Percentiles rank a stretch among this genome's conserved stretches.
Evolutionary conservation across 64 coral and sea anemone genomes (phyloP).

Genomic region (Trachythela sp.): DNA sequence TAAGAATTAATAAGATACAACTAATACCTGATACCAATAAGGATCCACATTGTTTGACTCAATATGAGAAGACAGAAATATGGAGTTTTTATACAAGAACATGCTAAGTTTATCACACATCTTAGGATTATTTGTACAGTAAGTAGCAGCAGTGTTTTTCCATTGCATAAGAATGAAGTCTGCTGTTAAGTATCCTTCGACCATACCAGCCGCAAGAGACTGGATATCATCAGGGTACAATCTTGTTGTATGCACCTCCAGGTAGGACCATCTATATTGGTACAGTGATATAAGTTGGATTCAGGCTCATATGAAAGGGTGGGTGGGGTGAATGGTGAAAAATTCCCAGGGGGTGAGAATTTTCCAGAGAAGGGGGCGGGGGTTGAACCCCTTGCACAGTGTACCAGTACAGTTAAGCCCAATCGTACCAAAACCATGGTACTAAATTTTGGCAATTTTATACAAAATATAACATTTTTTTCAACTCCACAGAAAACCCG

Average conservation of each 20-base stretch:
- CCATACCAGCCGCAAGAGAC: constrained; percentile 67
- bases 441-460: too few species aligned
- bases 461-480: too few species aligned
- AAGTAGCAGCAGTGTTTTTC: constrained; percentile 52
- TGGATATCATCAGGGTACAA: constrained; percentile 62
- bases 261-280: constrained; percentile 62
- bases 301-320: too few species aligned
- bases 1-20: too few species aligned
- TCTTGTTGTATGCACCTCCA: constrained; percentile 69
- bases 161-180: constrained; percentile 64
- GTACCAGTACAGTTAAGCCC: too few species aligned
- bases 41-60: constrained; percentile 40
- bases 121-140: constrained; percentile 57
- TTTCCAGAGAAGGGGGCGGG: too few species aligned
- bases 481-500: background rate
- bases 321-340: too few species aligned
- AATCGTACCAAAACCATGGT: too few species aligned
- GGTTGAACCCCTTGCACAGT: too few species aligned
- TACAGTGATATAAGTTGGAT: background rate
- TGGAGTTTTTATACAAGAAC: constrained; percentile 52
- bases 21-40: constrained; percentile 84
- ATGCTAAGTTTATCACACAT: constrained; percentile 56
- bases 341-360: too few species aligned
- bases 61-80: constrained; percentile 53
- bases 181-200: constrained; percentile 75